Base-by-base conservation (phyloP, 2,113 vertebrate species). In the Psephotus haematonotus region DNA sequence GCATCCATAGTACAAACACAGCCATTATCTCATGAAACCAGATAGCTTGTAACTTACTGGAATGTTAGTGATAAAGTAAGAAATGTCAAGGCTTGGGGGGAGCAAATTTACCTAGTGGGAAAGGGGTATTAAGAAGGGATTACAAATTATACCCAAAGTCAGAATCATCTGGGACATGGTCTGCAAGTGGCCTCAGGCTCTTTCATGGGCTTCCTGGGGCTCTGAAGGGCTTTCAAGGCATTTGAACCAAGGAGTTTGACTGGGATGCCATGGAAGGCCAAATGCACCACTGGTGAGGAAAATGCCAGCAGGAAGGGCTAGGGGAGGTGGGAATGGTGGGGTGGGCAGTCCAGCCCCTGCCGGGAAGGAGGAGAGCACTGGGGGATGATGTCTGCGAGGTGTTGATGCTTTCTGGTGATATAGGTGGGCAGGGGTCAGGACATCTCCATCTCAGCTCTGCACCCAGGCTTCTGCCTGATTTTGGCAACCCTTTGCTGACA, bases 351-450 rank as follows among this genome's bases (percentile, higher is more conserved):
- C 49, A 44, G 13, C 23, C 31, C 57, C 1, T 1, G 11, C 16
- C 29, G 22, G 25, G 33, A 59, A 59, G 55, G 35, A 57, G 39
- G 41, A 63, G 10, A 9, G 15, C 0, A 0, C 27, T 18, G 24
- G 24, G 11, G 33, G 57, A 65, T 3, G 4, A 24, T 4, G 5
- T 33, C 39, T 79, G 46, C 29, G 7, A 6, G 22, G n/a, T 15
- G 43, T 27, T n/a, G 33, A 43, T 83, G n/a, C 44, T 72, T 13
- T 71, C 28, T 1, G 2, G 39, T 28, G 52, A 35, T 9, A 52
- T 6, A 64, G 20, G 28, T 0, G 0, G 28, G 23, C 70, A 64
- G 27, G 19, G 31, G 2, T 8, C 2, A 0, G 17, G 22, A 16
- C 72, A 78, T 13, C 19, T 59, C 27, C 37, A n/a, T 17, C 6